Percentiles rank a stretch among this genome's conserved stretches.
Conservation (phyloP, 2,888 invertebrate genomes). For the Euproctis similis region DNA sequence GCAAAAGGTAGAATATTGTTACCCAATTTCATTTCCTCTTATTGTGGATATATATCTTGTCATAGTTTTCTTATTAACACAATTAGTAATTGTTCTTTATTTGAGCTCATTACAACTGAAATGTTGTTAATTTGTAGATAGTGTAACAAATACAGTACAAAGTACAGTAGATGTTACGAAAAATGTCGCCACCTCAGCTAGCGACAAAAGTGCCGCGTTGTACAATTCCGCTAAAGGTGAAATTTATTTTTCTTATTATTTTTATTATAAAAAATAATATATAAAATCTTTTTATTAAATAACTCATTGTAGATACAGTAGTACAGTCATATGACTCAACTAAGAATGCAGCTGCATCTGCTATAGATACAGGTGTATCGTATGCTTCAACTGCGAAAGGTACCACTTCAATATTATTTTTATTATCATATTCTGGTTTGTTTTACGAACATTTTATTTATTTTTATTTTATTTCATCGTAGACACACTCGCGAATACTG, state of each 20-base stretch:
- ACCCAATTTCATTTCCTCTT: too few relatives aligned
- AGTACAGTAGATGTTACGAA: slow-evolving; percentile 39
- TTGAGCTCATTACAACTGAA: too few relatives aligned
- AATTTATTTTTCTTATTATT: slow-evolving; percentile 3
- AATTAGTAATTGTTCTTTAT: too few relatives aligned
- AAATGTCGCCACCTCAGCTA: slow-evolving; percentile 34
- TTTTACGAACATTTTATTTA: slow-evolving; percentile 3
- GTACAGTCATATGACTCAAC: slow-evolving; percentile 33
- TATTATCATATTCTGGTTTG: neutral
- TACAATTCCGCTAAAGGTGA: slow-evolving; percentile 32
- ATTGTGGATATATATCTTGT: too few relatives aligned
- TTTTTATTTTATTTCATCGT: slow-evolving; percentile 1
- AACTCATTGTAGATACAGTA: slow-evolving; percentile 37
- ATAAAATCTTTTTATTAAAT: neutral
- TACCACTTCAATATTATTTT: neutral
- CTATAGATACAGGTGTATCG: slow-evolving; percentile 39
- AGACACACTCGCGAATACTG: slow-evolving; percentile 2
- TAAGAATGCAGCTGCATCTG: slow-evolving; percentile 16
- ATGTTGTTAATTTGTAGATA: slow-evolving; percentile 30
- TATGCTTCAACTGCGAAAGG: slow-evolving; percentile 29
- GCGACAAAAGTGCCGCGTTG: slow-evolving; percentile 39
- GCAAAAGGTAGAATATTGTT: slow-evolving; percentile 46
- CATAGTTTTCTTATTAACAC: too few relatives aligned
- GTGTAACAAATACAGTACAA: slow-evolving; percentile 31
- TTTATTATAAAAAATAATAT: slow-evolving; percentile 8